Evolutionary conservation across 2,888 invertebrate genomes (phyloP), one percentile per base, ranked within the genome.

Genomic region (Dynastes tityus): DNA sequence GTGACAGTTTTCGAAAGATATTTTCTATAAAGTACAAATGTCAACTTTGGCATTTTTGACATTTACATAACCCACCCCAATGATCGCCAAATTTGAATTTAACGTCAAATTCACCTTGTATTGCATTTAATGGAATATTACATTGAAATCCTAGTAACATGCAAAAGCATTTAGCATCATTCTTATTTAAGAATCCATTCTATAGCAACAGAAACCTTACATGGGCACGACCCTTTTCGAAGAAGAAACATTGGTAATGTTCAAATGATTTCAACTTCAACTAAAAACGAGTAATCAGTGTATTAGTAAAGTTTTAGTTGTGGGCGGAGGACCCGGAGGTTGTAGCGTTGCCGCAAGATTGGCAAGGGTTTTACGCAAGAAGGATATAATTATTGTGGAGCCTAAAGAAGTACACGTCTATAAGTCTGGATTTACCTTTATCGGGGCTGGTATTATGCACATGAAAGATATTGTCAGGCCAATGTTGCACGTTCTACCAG

Each of bases 321-420:
- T 97, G 11, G 98, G 98, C 1, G 97, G 96, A 1, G 98, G 98
- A 0, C 89, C 95, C 0, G 98, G 95, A 1, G 98, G 98, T 0
- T 95, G 95, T 84, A 92, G 95, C 0, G 92, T 96, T 84, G 96
- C 97, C 11, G 93, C 96, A 32, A 96, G 95, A 87, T 93, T 97
- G 83, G 91, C 93, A 0, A 90, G 91, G 29, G 92, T 92, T 81
- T 89, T 95, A 5, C 92, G 93, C 5, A 91, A 92, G 80, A 91
- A 92, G 79, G 90, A 93, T 82, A 94, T 97, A 16, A 94, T 94
- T 55, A 90, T 98, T 29, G 88, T 97, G 64, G 98, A 98, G 85
- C 96, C 97, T 0, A 91, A 90, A 82, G 91, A 93, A 82, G 90
- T 90, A 77, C 97, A 98, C 88, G 97, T 96, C 88, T 98, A 98